Conservation (phyloP, 2,888 invertebrate species). For the Netelia fuscicornis region DNA sequence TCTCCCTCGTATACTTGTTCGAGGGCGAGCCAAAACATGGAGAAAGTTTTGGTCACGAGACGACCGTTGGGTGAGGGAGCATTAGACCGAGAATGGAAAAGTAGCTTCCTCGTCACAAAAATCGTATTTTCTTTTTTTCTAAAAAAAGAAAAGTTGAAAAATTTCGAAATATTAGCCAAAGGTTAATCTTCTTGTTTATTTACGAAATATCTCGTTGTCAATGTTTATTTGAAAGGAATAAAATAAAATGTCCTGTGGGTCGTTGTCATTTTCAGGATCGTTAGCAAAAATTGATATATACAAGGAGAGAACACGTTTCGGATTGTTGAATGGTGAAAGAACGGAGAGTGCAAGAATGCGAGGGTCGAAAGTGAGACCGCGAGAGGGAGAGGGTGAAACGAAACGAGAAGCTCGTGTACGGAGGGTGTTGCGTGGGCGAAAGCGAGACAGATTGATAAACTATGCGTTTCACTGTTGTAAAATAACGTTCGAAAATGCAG, state of each 20-base stretch:
- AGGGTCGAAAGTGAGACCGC: background rate
- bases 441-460: conserved; percentile 69
- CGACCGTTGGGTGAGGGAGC: background rate
- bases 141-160: background rate
- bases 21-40: background rate
- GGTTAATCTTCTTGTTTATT: background rate
- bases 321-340: conserved; percentile 15
- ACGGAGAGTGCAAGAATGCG: conserved; percentile 26
- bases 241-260: conserved; percentile 1
- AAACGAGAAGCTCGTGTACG: conserved; percentile 24
- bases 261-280: background rate
- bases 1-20: background rate
- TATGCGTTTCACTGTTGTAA: conserved; percentile 66
- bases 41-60: conserved; percentile 26
- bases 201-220: background rate
- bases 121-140: background rate
- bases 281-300: background rate
- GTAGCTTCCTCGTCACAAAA: background rate
- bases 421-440: conserved; percentile 45
- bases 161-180: background rate
- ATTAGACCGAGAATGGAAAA: background rate
- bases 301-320: background rate
- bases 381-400: conserved; percentile 24
- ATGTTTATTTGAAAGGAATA: background rate
- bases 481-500: conserved; percentile 66